Evolutionary conservation across 2,113 vertebrate species (phyloP), one percentile per base, ranked within the genome.

Genomic region (Enhydra lutris): DNA sequence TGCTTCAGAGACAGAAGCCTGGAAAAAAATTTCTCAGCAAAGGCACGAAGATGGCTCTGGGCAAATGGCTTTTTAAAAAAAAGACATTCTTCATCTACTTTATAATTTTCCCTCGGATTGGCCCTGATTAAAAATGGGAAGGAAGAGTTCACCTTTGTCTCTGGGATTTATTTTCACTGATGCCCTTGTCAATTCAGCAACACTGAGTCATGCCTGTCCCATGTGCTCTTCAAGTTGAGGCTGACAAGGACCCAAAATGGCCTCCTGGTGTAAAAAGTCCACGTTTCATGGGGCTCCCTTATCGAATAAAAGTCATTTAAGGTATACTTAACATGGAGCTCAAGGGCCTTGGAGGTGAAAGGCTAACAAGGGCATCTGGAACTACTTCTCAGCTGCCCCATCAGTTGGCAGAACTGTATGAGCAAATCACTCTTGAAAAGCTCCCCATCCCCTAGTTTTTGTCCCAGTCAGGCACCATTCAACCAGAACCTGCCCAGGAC

Each of bases 301-400:
- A 18, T 45, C 21, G 15, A 52, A 36, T 29, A 74, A 71, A 34
- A 42, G 1, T 17, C 42, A 65, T 11, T 45, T 47, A 89, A 61
- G n/a, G 45, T 61, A 2, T 6, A 11, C 74, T 83, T 78, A 97
- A 2, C 31, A 29, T 55, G 9, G 21, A 94, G 96, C 95, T n/a
- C 57, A 12, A 97, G 36, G 59, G 31, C 61, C 97, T 78, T 26
- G 14, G 92, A 78, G 65, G 47, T 84, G 47, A 96, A 95, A 89
- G 17, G 13, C 39, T 91, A 97, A 21, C 39, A 0, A 52, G 59
- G 6, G 18, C 74, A 1, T 76, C 31, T 57, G 45, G 42, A 55
- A 14, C n/a, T 39, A 36, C 20, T 39, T 81, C 92, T 73, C 45
- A 73, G 57, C 4, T 36, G 74, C 47, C 12, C 47, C 65, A 11